Evolutionary conservation across 2,797 vertebrate genomes (phyloP).

Genomic region (Chaetophractus vellerosus): DNA sequence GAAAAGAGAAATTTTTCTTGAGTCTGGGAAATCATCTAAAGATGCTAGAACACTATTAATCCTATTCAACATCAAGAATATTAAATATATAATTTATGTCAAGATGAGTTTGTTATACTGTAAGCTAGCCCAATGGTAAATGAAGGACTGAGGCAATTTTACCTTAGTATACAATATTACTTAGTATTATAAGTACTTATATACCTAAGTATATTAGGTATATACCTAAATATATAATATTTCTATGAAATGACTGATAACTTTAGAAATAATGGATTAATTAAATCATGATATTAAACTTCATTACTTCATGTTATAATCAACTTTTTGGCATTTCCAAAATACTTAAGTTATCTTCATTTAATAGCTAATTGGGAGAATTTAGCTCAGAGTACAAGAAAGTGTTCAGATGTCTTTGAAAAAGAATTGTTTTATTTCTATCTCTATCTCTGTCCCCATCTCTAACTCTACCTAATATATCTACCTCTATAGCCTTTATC

Average conservation of each 20-base stretch:
- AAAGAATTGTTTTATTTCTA: not conserved
- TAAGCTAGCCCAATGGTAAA: not conserved
- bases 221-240: not conserved
- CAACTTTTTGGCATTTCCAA: not conserved
- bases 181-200: too few species aligned
- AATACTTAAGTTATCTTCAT: not conserved
- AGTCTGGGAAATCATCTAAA: not conserved
- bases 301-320: not conserved
- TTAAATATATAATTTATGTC: not conserved
- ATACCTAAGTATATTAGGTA: too few species aligned
- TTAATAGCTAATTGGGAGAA: not conserved
- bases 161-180: not conserved
- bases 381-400: not conserved
- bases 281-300: conserved; percentile 46
- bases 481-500: accelerated
- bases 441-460: not conserved
- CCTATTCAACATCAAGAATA: not conserved
- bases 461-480: not conserved
- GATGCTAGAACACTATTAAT: not conserved
- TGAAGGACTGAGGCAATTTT: not conserved
- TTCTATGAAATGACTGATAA: not conserved
- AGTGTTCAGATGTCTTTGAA: conserved; percentile 9
- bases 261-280: not conserved
- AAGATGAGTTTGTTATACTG: not conserved
- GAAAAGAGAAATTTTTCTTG: not conserved